Conservation (phyloP, 1,140 invertebrate species). For the Diplogasteroides magnus region DNA sequence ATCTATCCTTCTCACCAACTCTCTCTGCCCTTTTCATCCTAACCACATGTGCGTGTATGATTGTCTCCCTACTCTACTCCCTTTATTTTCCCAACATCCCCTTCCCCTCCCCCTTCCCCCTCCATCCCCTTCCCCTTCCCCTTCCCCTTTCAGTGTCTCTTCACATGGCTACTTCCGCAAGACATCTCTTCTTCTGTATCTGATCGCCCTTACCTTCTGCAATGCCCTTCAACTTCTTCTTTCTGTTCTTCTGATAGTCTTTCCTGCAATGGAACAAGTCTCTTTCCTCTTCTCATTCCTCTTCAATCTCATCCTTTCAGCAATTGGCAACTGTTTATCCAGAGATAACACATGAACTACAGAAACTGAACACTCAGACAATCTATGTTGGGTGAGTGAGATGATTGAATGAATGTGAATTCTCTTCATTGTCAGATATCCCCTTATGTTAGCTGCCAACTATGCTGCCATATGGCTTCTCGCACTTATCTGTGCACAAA, state of each 20-base stretch:
- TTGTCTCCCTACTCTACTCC: too few relatives aligned
- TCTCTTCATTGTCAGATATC: background rate
- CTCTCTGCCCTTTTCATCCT: background rate
- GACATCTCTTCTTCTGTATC: constrained; percentile 13
- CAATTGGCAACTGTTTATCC: too few relatives aligned
- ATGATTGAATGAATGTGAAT: too few relatives aligned
- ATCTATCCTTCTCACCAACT: too few relatives aligned
- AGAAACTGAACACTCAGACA: background rate
- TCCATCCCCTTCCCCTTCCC: too few relatives aligned
- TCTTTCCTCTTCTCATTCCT: background rate
- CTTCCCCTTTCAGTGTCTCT: constrained; percentile 13
- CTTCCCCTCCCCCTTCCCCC: too few relatives aligned
- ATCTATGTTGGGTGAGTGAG: background rate
- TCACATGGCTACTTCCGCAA: constrained; percentile 11
- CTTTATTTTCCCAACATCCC: too few relatives aligned
- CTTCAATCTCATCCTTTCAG: too few relatives aligned
- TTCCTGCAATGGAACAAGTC: constrained; percentile 15
- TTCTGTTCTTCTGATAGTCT: constrained; percentile 6
- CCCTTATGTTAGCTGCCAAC: constrained; percentile 6
- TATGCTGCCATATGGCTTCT: constrained; percentile 14
- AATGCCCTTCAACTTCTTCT: constrained; percentile 15
- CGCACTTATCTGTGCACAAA: constrained; percentile 10
- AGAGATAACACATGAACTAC: too few relatives aligned
- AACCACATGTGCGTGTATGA: background rate
- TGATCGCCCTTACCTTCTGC: constrained; percentile 1